Base-by-base conservation (phyloP, 53 echinoderm and acorn worm species). In the Glandiceps talaboti region DNA sequence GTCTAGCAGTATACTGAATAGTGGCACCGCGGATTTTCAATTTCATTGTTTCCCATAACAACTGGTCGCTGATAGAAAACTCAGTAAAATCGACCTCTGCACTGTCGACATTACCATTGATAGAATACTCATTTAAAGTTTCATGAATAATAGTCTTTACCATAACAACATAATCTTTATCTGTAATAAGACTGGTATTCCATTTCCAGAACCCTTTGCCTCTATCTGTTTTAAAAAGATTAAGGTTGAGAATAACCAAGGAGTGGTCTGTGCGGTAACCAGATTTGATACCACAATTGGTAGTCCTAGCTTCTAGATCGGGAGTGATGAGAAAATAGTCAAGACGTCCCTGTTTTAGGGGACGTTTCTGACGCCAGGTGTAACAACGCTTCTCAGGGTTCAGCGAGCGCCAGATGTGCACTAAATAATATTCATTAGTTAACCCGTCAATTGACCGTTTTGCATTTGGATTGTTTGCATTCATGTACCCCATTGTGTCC, bases 251-350 rank as follows among this genome's bases (percentile, higher is more conserved):
- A 75, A 74, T 31, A 82, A 82, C 75, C 75, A 75, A 30, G 25
- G 82, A 82, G 27, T 75, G 82, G 31, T 82, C 82, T 14, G 82
- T 82, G n/a, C 82, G 82, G 32, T 82, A 82, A n/a, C 82, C 82
- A 27, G 82, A 74, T 32, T 82, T 82, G 12, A 82, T 74, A 25
- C 31, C 74, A 30, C 74, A 74, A 12, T 30, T 74, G 26, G 33
- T 74, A 28, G 74, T 29, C 27, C 74, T 73, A 73, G 74, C n/a
- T 30, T 74, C 74, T 31, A 81, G 1, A 29, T 81, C 81, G 0
- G 81, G 74, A 29, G 81, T 29, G 74, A 74, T 81, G 31, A 74
- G 29, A 81, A 81, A 81, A 26, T 30, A 81, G 30, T 81, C 81
- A 0, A 81, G 27, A 27, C 74, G 32, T 12, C 6, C 31, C 31